Evolutionary conservation across 2,888 invertebrate species (phyloP), one percentile per base, ranked within the genome.

Genomic region (Lordiphosa andalusiaca): DNA sequence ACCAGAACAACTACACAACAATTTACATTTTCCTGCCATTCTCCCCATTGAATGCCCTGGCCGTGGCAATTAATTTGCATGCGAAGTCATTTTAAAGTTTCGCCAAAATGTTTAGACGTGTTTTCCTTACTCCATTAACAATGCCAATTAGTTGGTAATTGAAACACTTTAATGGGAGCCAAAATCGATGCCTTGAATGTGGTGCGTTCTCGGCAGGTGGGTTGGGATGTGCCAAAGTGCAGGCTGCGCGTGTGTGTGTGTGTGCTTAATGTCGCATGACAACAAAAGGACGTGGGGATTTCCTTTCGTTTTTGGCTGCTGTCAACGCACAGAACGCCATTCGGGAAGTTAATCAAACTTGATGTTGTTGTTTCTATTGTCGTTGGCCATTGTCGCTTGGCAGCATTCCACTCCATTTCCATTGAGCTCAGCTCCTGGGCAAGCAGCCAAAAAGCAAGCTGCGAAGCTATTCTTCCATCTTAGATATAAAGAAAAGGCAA

Each of bases 21-120:
- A 63, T 73, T 63, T 59, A 50, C 54, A 69, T 56, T 71, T 60
- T 46, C 57, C 47, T 35, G 21, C 7, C 19, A 38, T 19, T 30
- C 52, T 46, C 16, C 39, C 23, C 33, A 37, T 53, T 68, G 48
- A 51, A 25, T 13, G 44, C 46, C 46, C 40, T 53, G 57, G 46
- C 36, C 52, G 6, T 64, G 53, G 54, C 71, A 76, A 80, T 80
- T 76, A 80, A 76, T 76, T 76, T 73, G 69, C 76, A 69, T 76
- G 67, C 71, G 48, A 49, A 44, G 67, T 58, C 44, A 60, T 58
- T 76, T 69, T 59, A 58, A 61, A 71, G 67, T 68, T 64, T 53
- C 35, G 46, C 39, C 16, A 23, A 38, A 55, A 55, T 33, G 49
- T 44, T 41, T 33, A 53, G 48, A 12, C 44, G 30, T 21, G 21